phyloP scores from a whole-genome alignment of 2,113 vertebrate species.

The Osmerus eperlanus region DNA sequence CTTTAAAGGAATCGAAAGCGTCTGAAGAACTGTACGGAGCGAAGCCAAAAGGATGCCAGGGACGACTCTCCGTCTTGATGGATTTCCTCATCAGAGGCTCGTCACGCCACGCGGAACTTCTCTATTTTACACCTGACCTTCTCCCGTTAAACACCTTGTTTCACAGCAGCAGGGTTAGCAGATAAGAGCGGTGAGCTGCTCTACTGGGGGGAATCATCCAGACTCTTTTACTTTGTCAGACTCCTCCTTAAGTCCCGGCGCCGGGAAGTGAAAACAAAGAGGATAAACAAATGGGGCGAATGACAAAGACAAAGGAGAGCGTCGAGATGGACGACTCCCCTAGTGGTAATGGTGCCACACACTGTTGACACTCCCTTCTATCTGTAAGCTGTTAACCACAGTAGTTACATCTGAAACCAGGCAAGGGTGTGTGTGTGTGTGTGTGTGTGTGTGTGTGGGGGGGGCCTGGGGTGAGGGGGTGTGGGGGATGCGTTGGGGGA shows the following conservation, averaged over 20 bases:
- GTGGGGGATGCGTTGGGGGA: too few species aligned
- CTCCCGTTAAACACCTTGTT: constrained; percentile 66
- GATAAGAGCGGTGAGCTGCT: constrained; percentile 41
- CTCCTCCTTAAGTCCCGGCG: constrained; percentile 6
- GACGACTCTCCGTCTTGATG: constrained; percentile 58
- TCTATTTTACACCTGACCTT: constrained; percentile 70
- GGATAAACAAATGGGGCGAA: too few species aligned
- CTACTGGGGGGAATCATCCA: constrained; percentile 33
- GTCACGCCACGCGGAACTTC: constrained; percentile 56
- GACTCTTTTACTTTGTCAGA: constrained; percentile 29
- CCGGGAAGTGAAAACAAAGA: constrained; percentile 15
- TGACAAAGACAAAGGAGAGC: too few species aligned
- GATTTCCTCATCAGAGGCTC: constrained; percentile 68
- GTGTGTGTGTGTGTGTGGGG: too few species aligned
- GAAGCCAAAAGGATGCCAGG: constrained; percentile 53
- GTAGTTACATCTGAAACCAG: constrained; percentile 28
- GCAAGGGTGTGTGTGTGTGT: background rate
- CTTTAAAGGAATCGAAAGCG: constrained; percentile 40
- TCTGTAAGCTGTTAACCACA: constrained; percentile 33
- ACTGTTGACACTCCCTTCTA: background rate
- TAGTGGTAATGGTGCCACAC: constrained; percentile 6
- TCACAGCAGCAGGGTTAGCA: constrained; percentile 53
- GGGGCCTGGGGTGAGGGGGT: too few species aligned
- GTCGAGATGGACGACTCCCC: too few species aligned
- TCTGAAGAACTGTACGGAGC: constrained; percentile 39